Conservation (phyloP, 2,797 vertebrate species). For the Propithecus perrieri region DNA sequence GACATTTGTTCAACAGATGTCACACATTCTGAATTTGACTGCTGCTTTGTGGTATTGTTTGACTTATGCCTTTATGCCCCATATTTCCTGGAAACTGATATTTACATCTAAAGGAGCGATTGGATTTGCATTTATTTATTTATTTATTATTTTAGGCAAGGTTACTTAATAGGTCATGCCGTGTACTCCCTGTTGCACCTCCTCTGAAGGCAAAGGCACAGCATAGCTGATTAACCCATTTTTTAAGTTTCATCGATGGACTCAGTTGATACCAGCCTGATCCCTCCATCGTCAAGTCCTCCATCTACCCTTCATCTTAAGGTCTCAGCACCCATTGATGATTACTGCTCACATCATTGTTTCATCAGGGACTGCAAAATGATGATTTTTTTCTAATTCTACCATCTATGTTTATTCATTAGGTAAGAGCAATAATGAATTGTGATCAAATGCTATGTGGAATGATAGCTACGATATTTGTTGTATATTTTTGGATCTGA, state of each 20-base stretch:
- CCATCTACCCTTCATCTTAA: neutral
- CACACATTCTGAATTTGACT: neutral
- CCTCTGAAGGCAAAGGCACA: neutral
- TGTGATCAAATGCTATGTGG: neutral
- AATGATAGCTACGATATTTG: neutral
- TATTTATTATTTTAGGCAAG: neutral
- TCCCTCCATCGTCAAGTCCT: neutral
- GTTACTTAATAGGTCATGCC: neutral
- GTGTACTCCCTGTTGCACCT: neutral
- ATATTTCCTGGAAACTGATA: neutral
- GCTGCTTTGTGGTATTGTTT: neutral
- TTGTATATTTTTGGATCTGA: neutral
- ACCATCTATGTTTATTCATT: constrained; percentile 18
- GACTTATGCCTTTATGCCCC: neutral
- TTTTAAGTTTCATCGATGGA: neutral
- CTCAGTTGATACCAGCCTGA: neutral
- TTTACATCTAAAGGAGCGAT: neutral
- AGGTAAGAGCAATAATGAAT: neutral
- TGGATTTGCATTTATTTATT: neutral
- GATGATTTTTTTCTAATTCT: neutral
- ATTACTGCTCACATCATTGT: neutral
- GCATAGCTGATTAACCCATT: neutral
- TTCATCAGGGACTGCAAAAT: neutral
- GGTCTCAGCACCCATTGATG: neutral
- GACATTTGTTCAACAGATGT: neutral